Evolutionary conservation across 2,797 vertebrate species (phyloP), one percentile per base, ranked within the genome.

Genomic region (Anguilla marmorata): DNA sequence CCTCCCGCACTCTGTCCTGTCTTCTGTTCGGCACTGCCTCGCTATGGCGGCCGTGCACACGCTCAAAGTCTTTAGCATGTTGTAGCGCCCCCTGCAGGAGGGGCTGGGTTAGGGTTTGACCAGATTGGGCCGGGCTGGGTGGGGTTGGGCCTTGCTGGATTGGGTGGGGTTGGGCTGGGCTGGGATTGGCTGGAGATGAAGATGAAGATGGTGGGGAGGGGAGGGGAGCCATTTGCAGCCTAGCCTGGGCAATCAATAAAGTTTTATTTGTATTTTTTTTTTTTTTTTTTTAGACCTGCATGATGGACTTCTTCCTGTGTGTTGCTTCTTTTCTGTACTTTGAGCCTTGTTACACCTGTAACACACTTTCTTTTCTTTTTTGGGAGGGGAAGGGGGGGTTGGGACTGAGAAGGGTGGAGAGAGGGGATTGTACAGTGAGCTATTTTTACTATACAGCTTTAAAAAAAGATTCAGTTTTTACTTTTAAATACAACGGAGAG

Each of bases 381-480:
- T 19, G 58, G 4, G 58, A 16, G 58, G 58, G 16, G 58, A 14
- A 63, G 58, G 58, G 6, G 66, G 66, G 66, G 66, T 24, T 4
- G n/a, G 66, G 24, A 69, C n/a, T 63, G 58, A 19, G 21, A 33
- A 12, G 66, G 24, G 24, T 69, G 27, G 7, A 3, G 69, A 27
- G 11, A 21, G 74, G 74, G 37, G 16, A 79, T 19, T 19, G 74
- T 79, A 41, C 9, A 72, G n/a, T 72, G 66, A 27, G 27, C 6
- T n/a, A 11, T 72, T 72, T 72, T 72, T 79, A 79, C 45, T 48
- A 30, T 82, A 50, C 79, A 82, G 79, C 41, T 82, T 79, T 82
- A 16, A 33, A 66, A 60, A n/a, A 66, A 66, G 19, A 66, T 66
- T 24, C 4, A 8, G 24, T 27, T 66, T n/a, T 66, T 66, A 66